A percentile compares a stretch with the other conserved stretches of the same genome.
Conservation (phyloP, 2,797 vertebrate species). For the Cryptoprocta ferox region DNA sequence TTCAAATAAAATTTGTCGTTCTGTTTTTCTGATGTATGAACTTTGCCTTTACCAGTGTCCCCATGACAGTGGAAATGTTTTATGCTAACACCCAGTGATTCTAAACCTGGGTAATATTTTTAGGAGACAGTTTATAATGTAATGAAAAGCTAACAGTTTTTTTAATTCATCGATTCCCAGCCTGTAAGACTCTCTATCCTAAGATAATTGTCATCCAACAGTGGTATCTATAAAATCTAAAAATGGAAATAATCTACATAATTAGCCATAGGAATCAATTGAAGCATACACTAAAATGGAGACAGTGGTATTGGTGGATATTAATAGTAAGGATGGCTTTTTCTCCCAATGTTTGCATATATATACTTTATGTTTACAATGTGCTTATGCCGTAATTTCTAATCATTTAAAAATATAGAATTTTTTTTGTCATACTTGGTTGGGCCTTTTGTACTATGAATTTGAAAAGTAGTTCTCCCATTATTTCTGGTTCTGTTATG, state of each 20-base stretch:
- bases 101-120: neutral
- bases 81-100: neutral
- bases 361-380: neutral
- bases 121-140: neutral
- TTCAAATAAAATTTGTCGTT: rapidly evolving
- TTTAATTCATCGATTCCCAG: neutral
- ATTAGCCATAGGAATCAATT: rapidly evolving
- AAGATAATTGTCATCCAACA: neutral
- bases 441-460: neutral
- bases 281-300: neutral
- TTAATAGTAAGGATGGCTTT: rapidly evolving
- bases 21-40: rapidly evolving
- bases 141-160: neutral
- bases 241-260: neutral
- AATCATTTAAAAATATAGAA: neutral
- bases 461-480: neutral
- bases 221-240: neutral
- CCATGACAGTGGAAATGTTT: rapidly evolving
- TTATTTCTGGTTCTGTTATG: neutral
- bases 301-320: rapidly evolving
- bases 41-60: neutral
- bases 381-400: neutral
- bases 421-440: too few relatives aligned
- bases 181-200: neutral
- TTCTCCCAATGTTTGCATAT: rapidly evolving